These are phyloP conservation scores for Meta bourneti DNA, from an alignment of 2,888 invertebrate species.

Conservation along the genomic window DNA sequence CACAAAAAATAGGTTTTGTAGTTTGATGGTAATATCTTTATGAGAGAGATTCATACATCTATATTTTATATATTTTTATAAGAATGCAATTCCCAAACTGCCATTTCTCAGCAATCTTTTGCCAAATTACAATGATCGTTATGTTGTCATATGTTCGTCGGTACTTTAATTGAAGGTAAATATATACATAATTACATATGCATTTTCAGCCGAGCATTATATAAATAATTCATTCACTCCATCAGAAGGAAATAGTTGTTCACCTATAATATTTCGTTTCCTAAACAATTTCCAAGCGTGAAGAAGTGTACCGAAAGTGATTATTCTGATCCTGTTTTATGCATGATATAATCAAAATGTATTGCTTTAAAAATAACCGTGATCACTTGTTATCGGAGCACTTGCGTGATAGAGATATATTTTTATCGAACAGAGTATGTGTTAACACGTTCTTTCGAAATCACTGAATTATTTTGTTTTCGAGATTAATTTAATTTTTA, in stretches of 20 bases:
- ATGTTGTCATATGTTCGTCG: constrained; percentile 43
- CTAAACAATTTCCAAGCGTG: neutral
- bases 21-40: neutral
- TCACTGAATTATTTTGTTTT: neutral
- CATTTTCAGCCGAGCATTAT: constrained; percentile 47
- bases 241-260: constrained; percentile 23
- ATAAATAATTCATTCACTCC: constrained; percentile 61
- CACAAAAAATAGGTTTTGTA: neutral
- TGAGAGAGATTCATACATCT: neutral
- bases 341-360: constrained; percentile 8
- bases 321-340: neutral
- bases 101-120: neutral
- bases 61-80: neutral
- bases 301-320: neutral
- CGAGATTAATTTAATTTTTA: neutral
- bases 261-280: constrained; percentile 15
- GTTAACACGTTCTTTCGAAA: too few relatives aligned
- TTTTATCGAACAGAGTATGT: neutral
- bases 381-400: constrained; percentile 59
- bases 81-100: neutral
- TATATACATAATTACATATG: constrained; percentile 52
- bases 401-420: constrained; percentile 23
- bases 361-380: neutral
- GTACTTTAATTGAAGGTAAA: constrained; percentile 35
- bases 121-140: neutral